Evolutionary conservation across 2,888 invertebrate species (phyloP).

Genomic region (Zonitis immaculata): DNA sequence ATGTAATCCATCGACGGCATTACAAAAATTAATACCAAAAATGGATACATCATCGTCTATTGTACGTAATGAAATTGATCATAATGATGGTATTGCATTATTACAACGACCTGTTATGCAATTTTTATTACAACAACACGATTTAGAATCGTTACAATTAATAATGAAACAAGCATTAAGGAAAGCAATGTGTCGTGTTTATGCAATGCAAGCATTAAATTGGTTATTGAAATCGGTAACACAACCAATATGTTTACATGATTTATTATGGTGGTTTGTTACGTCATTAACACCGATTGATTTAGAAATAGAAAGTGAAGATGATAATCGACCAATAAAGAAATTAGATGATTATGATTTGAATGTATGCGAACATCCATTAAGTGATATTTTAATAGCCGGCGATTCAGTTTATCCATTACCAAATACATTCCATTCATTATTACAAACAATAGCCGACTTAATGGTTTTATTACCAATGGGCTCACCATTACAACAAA

Average conservation of each 20-base stretch:
- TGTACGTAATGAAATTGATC: constrained; percentile 46
- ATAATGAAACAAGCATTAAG: constrained; percentile 85
- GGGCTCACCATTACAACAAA: constrained; percentile 82
- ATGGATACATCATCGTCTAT: constrained; percentile 56
- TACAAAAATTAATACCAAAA: constrained; percentile 72
- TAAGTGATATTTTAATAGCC: constrained; percentile 73
- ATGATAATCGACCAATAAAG: constrained; percentile 51
- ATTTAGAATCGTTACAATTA: constrained; percentile 74
- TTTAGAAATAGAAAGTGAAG: constrained; percentile 53
- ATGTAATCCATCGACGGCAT: constrained; percentile 83
- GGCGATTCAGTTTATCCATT: constrained; percentile 64
- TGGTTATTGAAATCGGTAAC: constrained; percentile 92
- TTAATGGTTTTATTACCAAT: constrained; percentile 84
- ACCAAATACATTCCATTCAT: constrained; percentile 65
- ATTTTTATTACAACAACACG: constrained; percentile 82
- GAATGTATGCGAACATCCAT: constrained; percentile 69
- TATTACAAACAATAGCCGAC: constrained; percentile 88
- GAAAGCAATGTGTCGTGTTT: constrained; percentile 74
- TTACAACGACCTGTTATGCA: constrained; percentile 78
- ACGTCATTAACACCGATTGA: constrained; percentile 66
- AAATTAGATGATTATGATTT: constrained; percentile 49
- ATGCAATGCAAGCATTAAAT: constrained; percentile 90
- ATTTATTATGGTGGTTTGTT: constrained; percentile 96
- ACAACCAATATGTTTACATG: constrained; percentile 87
- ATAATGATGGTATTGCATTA: constrained; percentile 55